Base-by-base conservation (phyloP, 2,888 invertebrate species). In the Phyto melanocephala region DNA sequence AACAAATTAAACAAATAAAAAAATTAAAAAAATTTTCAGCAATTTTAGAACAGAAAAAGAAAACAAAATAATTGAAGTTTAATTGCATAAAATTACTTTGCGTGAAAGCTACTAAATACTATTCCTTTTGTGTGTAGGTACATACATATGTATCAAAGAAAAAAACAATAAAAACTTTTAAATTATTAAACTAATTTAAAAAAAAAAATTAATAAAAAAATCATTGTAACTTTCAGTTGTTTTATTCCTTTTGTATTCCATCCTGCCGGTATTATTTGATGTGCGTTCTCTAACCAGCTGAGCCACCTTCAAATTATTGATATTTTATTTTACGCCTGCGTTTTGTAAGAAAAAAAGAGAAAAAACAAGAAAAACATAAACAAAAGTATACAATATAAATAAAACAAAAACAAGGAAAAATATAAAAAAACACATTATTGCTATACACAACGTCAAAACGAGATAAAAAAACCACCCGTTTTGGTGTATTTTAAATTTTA, bases 241-340 rank as follows among this genome's bases (percentile, higher is more conserved):
- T 5, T 28, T 28, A 5, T 28, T 28, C 4, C 6, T 52, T 62
- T 42, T 47, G 40, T 56, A 40, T 45, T 58, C 45, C 47, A 81
- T 74, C 52, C 60, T 76, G 76, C 82, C 82, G 82, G 79, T 82
- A 78, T 79, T 79, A 54, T 70, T 60, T 40, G 54, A 33, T 54
- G 63, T 75, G 37, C 54, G 24, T 68, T 22, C 20, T 52, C 7
- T 15, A 65, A 80, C 63, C 65, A 82, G 71, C 82, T 79, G 75
- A 79, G 75, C 58, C 82, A 75, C 79, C 82, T 79, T 76, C 79
- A 62, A 82, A 65, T 82, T 82, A 79, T 79, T 82, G 75, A 79
- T 60, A 50, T 79, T 76, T 75, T 54, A 40, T 70, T 71, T 71
- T 71, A 72, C 79, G 75, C 79, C 75, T 79, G 79, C 81, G 74